Percentiles rank a stretch among this genome's conserved stretches.
Evolutionary conservation across 2,888 invertebrate species (phyloP).

Genomic region (Andrena camellia): DNA sequence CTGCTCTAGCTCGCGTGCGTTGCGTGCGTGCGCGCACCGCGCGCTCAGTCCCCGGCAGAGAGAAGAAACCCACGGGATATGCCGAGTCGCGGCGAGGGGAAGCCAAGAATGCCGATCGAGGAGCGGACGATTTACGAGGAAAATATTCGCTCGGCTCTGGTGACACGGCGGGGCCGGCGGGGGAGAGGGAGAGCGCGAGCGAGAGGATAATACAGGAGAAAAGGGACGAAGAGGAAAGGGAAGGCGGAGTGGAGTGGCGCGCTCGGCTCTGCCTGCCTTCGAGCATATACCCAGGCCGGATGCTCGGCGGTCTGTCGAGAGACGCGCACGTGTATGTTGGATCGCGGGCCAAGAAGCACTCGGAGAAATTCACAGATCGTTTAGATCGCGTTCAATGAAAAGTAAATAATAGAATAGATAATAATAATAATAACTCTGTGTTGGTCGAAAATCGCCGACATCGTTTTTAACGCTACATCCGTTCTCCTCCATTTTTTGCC

Average conservation of each 20-base stretch:
- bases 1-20: slow-evolving; percentile 43
- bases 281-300: not conserved
- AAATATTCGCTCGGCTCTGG: slow-evolving; percentile 42
- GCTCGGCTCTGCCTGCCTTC: not conserved
- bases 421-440: no score
- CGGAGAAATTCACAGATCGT: no score
- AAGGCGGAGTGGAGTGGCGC: not conserved
- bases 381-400: not conserved
- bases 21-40: slow-evolving; percentile 39
- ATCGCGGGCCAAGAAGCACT: no score
- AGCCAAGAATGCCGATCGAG: slow-evolving; percentile 66
- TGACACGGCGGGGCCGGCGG: slow-evolving; percentile 1
- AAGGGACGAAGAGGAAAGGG: not conserved
- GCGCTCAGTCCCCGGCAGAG: slow-evolving; percentile 28
- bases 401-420: no score
- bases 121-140: slow-evolving; percentile 62
- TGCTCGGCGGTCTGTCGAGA: not conserved
- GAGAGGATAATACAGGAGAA: not conserved
- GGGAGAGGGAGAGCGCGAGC: not conserved
- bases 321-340: not conserved
- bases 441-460: slow-evolving; percentile 21
- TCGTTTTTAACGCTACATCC: slow-evolving; percentile 33
- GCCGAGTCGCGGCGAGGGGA: slow-evolving; percentile 38
- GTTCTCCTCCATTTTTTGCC: slow-evolving; percentile 19
- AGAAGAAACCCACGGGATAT: slow-evolving; percentile 34